Evolutionary conservation across 2,113 vertebrate genomes (phyloP).

Genomic region (Engystomops pustulosus): DNA sequence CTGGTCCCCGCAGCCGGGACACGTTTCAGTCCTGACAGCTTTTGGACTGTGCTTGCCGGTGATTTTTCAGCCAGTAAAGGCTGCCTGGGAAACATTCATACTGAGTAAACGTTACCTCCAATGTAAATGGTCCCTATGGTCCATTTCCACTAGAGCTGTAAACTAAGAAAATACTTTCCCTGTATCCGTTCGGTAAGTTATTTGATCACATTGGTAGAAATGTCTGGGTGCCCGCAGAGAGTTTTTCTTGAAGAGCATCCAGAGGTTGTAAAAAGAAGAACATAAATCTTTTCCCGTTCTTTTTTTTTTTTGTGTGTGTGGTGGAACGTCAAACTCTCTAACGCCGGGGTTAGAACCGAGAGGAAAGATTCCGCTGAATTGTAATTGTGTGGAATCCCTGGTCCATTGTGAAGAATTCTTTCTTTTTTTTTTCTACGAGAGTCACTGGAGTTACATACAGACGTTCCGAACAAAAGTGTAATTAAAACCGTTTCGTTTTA

Average conservation of each 20-base stretch:
- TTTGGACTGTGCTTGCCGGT: constrained; percentile 25
- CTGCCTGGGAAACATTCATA: constrained; percentile 54
- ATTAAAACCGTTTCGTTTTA: constrained; percentile 38
- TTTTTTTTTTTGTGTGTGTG: constrained; percentile 1
- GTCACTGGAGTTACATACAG: not conserved
- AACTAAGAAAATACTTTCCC: constrained; percentile 50
- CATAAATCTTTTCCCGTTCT: constrained; percentile 23
- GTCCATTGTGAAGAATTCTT: constrained; percentile 8
- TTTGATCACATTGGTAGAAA: constrained; percentile 44
- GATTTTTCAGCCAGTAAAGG: constrained; percentile 52
- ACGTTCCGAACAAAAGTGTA: constrained; percentile 48
- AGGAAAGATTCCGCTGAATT: constrained; percentile 34
- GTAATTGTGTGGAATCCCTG: constrained; percentile 14
- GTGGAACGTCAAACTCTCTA: not conserved
- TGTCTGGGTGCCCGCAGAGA: constrained; percentile 26
- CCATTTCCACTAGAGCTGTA: constrained; percentile 41
- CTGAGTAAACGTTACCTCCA: constrained; percentile 51
- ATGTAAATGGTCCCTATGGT: constrained; percentile 52
- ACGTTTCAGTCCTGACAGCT: constrained; percentile 15
- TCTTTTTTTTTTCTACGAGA: not conserved
- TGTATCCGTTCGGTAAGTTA: constrained; percentile 45
- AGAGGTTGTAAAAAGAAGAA: constrained; percentile 49
- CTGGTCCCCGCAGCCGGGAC: constrained; percentile 34
- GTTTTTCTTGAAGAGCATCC: constrained; percentile 48
- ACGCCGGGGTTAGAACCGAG: not conserved